Evolutionary conservation across 2,113 vertebrate species (phyloP).

Genomic region (Xiphophorus maculatus): DNA sequence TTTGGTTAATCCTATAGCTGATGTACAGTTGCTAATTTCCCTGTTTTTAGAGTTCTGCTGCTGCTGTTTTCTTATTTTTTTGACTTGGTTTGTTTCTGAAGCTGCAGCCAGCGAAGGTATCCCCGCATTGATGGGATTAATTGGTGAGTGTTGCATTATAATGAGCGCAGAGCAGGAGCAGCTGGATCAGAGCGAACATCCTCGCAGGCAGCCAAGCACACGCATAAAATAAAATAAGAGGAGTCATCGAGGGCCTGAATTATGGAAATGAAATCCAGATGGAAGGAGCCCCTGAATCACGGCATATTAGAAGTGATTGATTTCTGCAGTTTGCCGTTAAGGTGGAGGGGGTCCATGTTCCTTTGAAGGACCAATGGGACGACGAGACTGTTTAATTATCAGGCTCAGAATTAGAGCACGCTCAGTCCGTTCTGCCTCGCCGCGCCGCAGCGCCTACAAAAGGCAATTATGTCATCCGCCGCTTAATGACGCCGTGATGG

Average conservation of each 20-base stretch:
- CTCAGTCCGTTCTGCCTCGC: slow-evolving; percentile 15
- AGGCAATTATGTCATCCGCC: slow-evolving; percentile 67
- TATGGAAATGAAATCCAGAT: slow-evolving; percentile 18
- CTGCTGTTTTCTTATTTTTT: slow-evolving; percentile 11
- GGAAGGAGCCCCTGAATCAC: slow-evolving; percentile 39
- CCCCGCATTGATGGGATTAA: slow-evolving; percentile 59
- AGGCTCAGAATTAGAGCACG: slow-evolving; percentile 54
- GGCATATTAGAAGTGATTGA: slow-evolving; percentile 43
- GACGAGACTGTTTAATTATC: slow-evolving; percentile 66
- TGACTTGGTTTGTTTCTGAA: slow-evolving; percentile 34
- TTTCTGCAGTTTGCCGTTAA: slow-evolving; percentile 32
- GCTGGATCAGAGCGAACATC: slow-evolving; percentile 45
- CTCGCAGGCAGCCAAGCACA: slow-evolving; percentile 32
- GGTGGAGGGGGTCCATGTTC: neutral
- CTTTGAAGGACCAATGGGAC: slow-evolving; percentile 45
- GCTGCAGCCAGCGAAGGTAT: slow-evolving; percentile 45
- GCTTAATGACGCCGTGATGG: slow-evolving; percentile 67
- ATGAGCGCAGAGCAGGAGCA: slow-evolving; percentile 46
- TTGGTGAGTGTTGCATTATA: slow-evolving; percentile 51
- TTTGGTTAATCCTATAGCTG: slow-evolving; percentile 11
- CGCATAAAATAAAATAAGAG: slow-evolving; percentile 50
- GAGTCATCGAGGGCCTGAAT: slow-evolving; percentile 14
- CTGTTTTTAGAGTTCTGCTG: slow-evolving; percentile 1
- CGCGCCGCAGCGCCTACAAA: slow-evolving; percentile 40
- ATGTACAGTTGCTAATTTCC: neutral